phyloP scores from a whole-genome alignment of 1,140 invertebrate species.

The Drosophila orena region DNA sequence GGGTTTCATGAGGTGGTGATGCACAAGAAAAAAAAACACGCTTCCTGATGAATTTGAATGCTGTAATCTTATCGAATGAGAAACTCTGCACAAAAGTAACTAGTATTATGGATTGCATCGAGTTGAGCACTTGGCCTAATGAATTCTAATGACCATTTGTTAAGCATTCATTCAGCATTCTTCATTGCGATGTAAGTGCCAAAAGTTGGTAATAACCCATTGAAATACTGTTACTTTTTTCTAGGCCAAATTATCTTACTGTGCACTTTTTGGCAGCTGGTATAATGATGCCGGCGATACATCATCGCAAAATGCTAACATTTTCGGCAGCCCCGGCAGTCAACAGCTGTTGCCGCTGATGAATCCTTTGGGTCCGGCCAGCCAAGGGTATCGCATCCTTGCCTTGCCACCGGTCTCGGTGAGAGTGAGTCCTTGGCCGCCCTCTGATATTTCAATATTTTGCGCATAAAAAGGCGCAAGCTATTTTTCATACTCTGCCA shows the following conservation, averaged over 20 bases:
- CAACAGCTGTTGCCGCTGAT: constrained; percentile 81
- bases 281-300: constrained; percentile 82
- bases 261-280: constrained; percentile 63
- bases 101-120: no score
- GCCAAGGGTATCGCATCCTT: constrained; percentile 51
- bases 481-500: constrained; percentile 71
- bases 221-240: no score
- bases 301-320: constrained; percentile 83
- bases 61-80: no score
- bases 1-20: not conserved
- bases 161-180: no score
- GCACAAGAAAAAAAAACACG: constrained; percentile 11
- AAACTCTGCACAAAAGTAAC: no score
- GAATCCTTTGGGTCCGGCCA: constrained; percentile 78
- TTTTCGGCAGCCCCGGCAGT: constrained; percentile 70
- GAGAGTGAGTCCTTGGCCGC: not conserved
- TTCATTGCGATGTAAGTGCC: no score
- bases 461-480: constrained; percentile 79
- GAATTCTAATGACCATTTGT: no score
- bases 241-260: not conserved
- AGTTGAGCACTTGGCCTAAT: no score
- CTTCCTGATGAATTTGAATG: no score
- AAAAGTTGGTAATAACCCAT: no score
- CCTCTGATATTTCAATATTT: constrained; percentile 80
- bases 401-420: constrained; percentile 7